These are phyloP conservation scores for Pseudococcus jackbeardsleyi DNA, from an alignment of 2,888 invertebrate species.

Conservation along the genomic window DNA sequence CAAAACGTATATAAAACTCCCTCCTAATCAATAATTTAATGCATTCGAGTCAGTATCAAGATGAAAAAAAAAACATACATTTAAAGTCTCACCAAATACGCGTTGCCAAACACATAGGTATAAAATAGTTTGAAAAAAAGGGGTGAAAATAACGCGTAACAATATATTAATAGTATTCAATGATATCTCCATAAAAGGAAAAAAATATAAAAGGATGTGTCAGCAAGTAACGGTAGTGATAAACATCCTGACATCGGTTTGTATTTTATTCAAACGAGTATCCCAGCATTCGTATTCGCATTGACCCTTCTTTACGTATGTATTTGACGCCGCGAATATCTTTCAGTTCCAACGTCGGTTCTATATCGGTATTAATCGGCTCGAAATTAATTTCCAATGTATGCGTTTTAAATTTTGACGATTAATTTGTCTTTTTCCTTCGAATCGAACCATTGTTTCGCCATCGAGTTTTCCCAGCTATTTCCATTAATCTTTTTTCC, in stretches of 20 bases:
- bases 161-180: conserved; percentile 48
- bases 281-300: background rate
- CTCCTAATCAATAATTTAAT: conserved; percentile 33
- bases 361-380: conserved; percentile 2
- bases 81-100: conserved; percentile 3
- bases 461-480: background rate
- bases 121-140: background rate
- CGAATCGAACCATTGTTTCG: background rate
- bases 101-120: background rate
- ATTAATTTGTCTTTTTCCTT: conserved; percentile 46
- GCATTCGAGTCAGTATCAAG: background rate
- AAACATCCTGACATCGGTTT: conserved; percentile 53
- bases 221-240: conserved; percentile 41
- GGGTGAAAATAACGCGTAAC: conserved; percentile 37
- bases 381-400: conserved; percentile 47
- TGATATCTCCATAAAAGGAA: conserved; percentile 39
- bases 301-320: background rate
- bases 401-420: conserved; percentile 46
- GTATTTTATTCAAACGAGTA: conserved; percentile 43
- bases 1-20: background rate
- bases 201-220: conserved; percentile 48
- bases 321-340: conserved; percentile 8
- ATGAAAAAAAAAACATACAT: background rate
- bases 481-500: conserved; percentile 45
- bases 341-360: background rate